Base-by-base conservation (phyloP, 2,113 vertebrate species). In the Pterophyllum scalare region DNA sequence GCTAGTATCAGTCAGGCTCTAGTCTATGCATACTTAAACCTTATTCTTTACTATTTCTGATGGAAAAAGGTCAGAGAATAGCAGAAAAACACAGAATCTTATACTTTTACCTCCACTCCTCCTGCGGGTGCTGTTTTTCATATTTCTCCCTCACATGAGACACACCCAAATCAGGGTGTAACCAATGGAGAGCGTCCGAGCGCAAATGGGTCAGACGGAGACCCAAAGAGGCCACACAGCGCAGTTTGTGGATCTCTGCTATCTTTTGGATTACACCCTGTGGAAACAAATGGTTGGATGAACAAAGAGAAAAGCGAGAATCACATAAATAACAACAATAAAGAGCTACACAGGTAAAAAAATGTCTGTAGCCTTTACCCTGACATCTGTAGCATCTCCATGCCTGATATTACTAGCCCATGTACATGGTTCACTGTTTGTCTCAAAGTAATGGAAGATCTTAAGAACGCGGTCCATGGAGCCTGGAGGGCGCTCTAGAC, bases 191-290 rank as follows among this genome's bases (percentile, higher is more conserved):
- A 76, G 97, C 96, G 80, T 98, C 98, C 3, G 98, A 98, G 91
- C 96, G 97, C 92, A 99, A 96, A 87, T 99, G 98, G 43, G 97
- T 98, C 82, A 99, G 97, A 70, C 98, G 97, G 61, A 99, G 96
- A 61, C 98, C 98, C 46, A 98, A 97, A 89, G 98, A 98, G 77
- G 97, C 97, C 89, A 98, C 97, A 1, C 97, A 98, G 92, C 97
- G 97, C 82, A 99, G 95, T 92, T 98, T 98, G 86, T 99, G 97
- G 90, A 97, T 95, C 94, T 99, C 98, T 92, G 99, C 97, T 31
- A 99, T 99, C 96, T 99, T 99, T 96, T 99, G 98, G 90, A 99
- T 99, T 90, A 99, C 97, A 75, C 98, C 98, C 98, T 99, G 83
- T 91, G 91, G 88, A 65, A 76, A 84, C 28, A 89, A 61, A 28